These are phyloP conservation scores for Lemur catta DNA, from an alignment of 2,797 vertebrate species.

Conservation along the genomic window DNA sequence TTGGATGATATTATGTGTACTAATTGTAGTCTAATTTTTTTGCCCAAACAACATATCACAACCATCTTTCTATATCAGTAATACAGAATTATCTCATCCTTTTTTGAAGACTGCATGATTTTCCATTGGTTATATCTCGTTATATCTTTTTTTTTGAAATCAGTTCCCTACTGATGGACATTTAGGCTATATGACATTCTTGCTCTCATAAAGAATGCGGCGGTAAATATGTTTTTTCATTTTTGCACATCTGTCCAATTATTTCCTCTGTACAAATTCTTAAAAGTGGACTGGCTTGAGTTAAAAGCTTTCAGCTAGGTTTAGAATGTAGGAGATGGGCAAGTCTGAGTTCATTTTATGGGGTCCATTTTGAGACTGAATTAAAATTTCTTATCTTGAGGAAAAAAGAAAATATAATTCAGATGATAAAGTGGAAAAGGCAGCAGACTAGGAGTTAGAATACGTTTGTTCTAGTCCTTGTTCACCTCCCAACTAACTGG, in stretches of 20 bases:
- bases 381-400: background rate
- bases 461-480: background rate
- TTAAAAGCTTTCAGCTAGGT: background rate
- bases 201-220: background rate
- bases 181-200: background rate
- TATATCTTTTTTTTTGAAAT: background rate
- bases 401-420: background rate
- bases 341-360: background rate
- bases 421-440: background rate
- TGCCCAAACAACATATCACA: background rate
- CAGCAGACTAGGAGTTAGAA: background rate
- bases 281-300: background rate
- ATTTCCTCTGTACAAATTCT: background rate
- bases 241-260: background rate
- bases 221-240: background rate
- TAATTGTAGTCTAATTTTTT: conserved; percentile 11
- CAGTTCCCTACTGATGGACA: background rate
- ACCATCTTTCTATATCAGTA: background rate
- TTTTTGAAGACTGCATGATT: background rate
- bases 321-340: background rate
- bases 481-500: background rate
- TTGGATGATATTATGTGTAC: background rate
- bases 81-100: background rate
- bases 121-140: background rate
- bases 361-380: background rate